phyloP scores from a whole-genome alignment of 2,113 vertebrate species.

The Upupa epops region DNA sequence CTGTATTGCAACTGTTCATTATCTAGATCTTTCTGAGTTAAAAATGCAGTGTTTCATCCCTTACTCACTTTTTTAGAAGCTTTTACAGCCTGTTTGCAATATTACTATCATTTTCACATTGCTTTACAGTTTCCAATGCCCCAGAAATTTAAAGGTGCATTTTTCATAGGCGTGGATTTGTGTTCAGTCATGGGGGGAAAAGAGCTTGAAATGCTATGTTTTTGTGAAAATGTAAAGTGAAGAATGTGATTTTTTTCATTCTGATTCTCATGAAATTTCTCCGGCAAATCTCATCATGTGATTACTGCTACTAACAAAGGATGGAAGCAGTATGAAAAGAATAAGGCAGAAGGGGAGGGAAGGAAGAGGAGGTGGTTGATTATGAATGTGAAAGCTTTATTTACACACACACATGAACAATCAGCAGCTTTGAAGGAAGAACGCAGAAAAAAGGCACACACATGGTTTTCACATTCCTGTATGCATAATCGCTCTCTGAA shows the following conservation, averaged over 20 bases:
- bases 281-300: not conserved
- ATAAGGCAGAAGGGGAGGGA: not conserved
- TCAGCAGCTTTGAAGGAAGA: constrained; percentile 48
- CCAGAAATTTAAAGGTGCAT: not conserved
- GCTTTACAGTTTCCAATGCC: not conserved
- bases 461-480: constrained; percentile 30
- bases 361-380: constrained; percentile 24
- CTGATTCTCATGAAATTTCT: constrained; percentile 30
- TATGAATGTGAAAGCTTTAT: constrained; percentile 54
- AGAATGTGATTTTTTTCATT: not conserved
- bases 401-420: constrained; percentile 2
- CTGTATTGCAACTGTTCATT: not conserved
- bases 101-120: not conserved
- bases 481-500: not conserved
- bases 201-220: not conserved
- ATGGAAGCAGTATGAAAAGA: not conserved
- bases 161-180: not conserved
- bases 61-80: not conserved
- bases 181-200: not conserved
- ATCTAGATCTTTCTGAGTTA: not conserved
- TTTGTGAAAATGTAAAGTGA: not conserved
- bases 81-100: not conserved
- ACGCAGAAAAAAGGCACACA: not conserved
- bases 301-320: constrained; percentile 26
- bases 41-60: not conserved